Conservation (phyloP, 2,113 vertebrate species). For the Morone chrysops region DNA sequence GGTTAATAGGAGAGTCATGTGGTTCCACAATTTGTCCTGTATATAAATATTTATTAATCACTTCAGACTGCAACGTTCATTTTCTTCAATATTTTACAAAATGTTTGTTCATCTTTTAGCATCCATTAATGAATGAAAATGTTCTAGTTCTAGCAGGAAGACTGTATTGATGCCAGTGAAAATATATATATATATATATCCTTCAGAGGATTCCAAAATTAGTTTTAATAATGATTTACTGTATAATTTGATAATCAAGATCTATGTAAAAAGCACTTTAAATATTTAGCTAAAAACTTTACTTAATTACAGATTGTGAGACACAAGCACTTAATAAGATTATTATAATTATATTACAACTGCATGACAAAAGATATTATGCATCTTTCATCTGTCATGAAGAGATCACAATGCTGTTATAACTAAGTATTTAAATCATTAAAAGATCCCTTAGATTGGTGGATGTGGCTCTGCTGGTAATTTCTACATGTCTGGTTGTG, state of each 20-base stretch:
- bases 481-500: not conserved
- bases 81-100: not conserved
- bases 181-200: too few species aligned
- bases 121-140: not conserved
- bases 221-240: not conserved
- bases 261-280: not conserved
- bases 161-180: not conserved
- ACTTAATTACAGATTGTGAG: not conserved
- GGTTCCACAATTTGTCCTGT: not conserved
- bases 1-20: not conserved
- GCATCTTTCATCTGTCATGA: not conserved
- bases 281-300: not conserved
- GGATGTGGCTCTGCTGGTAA: too few species aligned
- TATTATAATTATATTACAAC: slow-evolving; percentile 14
- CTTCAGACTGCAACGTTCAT: not conserved
- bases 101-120: not conserved
- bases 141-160: not conserved
- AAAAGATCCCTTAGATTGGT: not conserved
- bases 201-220: not conserved
- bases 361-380: not conserved
- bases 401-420: not conserved
- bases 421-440: not conserved
- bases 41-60: not conserved
- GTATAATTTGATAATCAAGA: not conserved
- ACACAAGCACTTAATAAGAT: not conserved